Base-by-base conservation (phyloP, 2,888 invertebrate genomes). In the Pristionchus maxplancki region DNA sequence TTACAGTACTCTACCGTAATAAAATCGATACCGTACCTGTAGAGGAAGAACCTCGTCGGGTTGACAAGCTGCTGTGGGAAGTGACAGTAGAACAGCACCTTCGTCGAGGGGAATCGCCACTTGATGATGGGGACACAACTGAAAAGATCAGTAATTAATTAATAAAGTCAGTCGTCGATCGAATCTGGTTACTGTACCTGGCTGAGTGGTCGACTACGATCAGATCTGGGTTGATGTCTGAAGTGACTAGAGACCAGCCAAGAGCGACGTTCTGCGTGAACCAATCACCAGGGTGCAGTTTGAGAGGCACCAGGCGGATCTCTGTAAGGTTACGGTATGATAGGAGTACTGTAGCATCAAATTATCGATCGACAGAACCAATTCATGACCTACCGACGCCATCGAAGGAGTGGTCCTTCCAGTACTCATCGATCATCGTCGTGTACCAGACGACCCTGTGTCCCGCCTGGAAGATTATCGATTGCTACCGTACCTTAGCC, bases 341-440 rank as follows among this genome's bases (percentile, higher is more conserved):
- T 28, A 9, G 44, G 34, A 62, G 11, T 48, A 82, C 40, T 53
- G 62, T 44, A 44, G 9, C 24, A 8, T 13, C 1, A 6, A 34
- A 24, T 71, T 67, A 11, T 37, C 24, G 78, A 24, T 48, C 24
- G 37, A 71, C 62, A 11, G 44, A n/a, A n/a, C n/a, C n/a, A n/a
- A n/a, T 37, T 50, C 28, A 13, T 71, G 6, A 4, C 93, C 89
- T 87, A 93, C 94, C 94, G 83, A 94, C 93, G 15, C 93, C 93
- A 48, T 92, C 91, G 78, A 93, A 94, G 37, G 91, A 91, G 87
- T 94, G 93, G 81, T 92, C 89, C 67, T 92, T 91, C 94, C 94
- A 94, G 85, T 94, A 94, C 50, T 94, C 93, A 86, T 94, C 94
- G 50, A 94, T 94, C 94, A 94, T 94, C 24, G 94, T 94, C 3